Percentiles rank a stretch among this genome's conserved stretches.
phyloP scores from a whole-genome alignment of 2,113 vertebrate species.

The Ailuropoda melanoleuca region DNA sequence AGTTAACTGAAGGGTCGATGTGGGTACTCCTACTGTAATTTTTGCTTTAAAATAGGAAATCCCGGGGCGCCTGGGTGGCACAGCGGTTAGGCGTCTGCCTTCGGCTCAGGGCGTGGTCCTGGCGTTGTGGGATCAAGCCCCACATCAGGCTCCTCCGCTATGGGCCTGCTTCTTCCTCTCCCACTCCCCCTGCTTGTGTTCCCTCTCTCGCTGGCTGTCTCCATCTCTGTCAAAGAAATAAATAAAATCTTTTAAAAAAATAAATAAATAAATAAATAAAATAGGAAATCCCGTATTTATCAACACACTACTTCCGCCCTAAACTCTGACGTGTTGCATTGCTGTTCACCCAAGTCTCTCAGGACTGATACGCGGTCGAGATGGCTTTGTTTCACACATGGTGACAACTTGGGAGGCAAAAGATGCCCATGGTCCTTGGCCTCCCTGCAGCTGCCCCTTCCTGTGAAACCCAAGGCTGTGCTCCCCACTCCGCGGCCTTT shows the following conservation, averaged over 20 bases:
- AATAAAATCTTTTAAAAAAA: too few species aligned
- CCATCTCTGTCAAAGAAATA: too few species aligned
- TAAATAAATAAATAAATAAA: too few species aligned
- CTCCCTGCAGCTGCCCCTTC: neutral
- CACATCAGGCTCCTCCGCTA: too few species aligned
- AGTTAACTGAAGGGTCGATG: neutral
- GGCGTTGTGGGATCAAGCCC: too few species aligned
- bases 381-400: rapidly evolving
- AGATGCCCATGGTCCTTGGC: neutral
- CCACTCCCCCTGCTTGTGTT: too few species aligned
- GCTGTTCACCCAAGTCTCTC: neutral
- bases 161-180: too few species aligned
- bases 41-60: slow-evolving; percentile 11
- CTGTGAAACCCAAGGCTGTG: neutral
- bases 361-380: rapidly evolving
- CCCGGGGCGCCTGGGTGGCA: too few species aligned
- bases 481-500: neutral
- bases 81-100: too few species aligned
- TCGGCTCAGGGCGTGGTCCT: too few species aligned
- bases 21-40: neutral
- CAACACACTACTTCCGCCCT: neutral
- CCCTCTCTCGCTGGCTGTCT: too few species aligned
- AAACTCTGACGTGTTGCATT: neutral
- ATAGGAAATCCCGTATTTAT: neutral
- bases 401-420: neutral